phyloP scores from a whole-genome alignment of 2,888 invertebrate genomes.

The Drosophila paramelanica region DNA sequence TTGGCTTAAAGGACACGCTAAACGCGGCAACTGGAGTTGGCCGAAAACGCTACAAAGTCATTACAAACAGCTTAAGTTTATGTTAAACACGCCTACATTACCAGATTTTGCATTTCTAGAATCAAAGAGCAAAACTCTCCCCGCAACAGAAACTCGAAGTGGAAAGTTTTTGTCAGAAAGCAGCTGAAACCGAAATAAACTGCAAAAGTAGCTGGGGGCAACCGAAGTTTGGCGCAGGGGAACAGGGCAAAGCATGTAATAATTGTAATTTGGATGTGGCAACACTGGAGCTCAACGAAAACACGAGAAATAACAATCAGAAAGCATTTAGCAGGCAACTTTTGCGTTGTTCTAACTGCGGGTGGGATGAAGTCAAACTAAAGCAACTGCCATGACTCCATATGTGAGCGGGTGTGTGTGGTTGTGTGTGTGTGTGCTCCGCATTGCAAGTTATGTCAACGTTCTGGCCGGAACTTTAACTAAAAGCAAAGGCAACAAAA shows the following conservation, averaged over 20 bases:
- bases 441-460: conserved; percentile 49
- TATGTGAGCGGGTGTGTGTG: conserved; percentile 29
- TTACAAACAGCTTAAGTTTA: conserved; percentile 77
- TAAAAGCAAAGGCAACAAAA: conserved; percentile 38
- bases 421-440: conserved; percentile 4
- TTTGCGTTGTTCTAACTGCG: conserved; percentile 45
- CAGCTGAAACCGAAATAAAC: conserved; percentile 48
- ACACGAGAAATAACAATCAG: conserved; percentile 83
- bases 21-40: not conserved
- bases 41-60: conserved; percentile 62
- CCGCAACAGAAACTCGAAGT: conserved; percentile 14
- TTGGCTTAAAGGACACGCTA: conserved; percentile 42
- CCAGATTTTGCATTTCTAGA: conserved; percentile 71
- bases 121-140: conserved; percentile 28
- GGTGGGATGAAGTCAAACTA: conserved; percentile 22
- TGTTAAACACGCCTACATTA: conserved; percentile 77
- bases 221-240: not conserved
- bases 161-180: conserved; percentile 46
- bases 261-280: conserved; percentile 62
- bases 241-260: conserved; percentile 53
- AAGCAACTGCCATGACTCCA: conserved; percentile 34
- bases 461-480: conserved; percentile 44
- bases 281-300: conserved; percentile 43
- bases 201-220: conserved; percentile 34
- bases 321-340: conserved; percentile 82